Conservation (phyloP, 2,888 invertebrate species). For the Lasioglossum marginatum region DNA sequence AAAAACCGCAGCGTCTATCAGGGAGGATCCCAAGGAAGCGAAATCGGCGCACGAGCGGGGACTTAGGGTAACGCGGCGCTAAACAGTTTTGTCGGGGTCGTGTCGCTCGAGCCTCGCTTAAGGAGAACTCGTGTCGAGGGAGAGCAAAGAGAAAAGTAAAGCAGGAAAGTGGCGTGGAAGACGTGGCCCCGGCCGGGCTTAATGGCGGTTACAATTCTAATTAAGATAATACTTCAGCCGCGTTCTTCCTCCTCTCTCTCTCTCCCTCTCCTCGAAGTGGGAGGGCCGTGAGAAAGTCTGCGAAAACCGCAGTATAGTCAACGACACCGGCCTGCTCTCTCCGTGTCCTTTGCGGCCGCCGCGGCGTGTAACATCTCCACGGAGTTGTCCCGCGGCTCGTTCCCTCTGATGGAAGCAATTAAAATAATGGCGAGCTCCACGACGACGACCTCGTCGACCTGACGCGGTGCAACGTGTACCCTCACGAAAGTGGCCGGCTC, state of each 20-base stretch:
- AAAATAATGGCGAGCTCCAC: constrained; percentile 75
- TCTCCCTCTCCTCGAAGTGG: not conserved
- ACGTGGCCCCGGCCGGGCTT: constrained; percentile 15
- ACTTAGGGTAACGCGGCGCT: constrained; percentile 2
- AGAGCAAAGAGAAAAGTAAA: constrained; percentile 10
- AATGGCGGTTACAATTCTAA: constrained; percentile 69
- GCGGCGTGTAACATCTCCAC: constrained; percentile 68
- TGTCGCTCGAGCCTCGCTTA: not conserved
- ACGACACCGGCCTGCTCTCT: constrained; percentile 16
- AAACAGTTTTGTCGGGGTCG: constrained; percentile 6
- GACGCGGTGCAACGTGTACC: constrained; percentile 58
- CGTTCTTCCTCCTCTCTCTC: not conserved
- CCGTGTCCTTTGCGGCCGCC: constrained; percentile 30
- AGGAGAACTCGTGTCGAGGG: constrained; percentile 6
- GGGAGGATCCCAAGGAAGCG: not conserved
- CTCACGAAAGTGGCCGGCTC: constrained; percentile 49
- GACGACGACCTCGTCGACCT: constrained; percentile 34
- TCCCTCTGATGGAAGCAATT: constrained; percentile 78
- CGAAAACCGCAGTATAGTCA: constrained; percentile 34
- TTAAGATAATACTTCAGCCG: constrained; percentile 72
- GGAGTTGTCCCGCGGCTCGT: constrained; percentile 71
- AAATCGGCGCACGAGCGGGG: not conserved
- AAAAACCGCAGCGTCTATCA: not conserved
- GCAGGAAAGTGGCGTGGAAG: constrained; percentile 14
- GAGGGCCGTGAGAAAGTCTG: constrained; percentile 40